Evolutionary conservation across 2,797 vertebrate species (phyloP), one percentile per base, ranked within the genome.

Genomic region (Mastacembelus armatus): DNA sequence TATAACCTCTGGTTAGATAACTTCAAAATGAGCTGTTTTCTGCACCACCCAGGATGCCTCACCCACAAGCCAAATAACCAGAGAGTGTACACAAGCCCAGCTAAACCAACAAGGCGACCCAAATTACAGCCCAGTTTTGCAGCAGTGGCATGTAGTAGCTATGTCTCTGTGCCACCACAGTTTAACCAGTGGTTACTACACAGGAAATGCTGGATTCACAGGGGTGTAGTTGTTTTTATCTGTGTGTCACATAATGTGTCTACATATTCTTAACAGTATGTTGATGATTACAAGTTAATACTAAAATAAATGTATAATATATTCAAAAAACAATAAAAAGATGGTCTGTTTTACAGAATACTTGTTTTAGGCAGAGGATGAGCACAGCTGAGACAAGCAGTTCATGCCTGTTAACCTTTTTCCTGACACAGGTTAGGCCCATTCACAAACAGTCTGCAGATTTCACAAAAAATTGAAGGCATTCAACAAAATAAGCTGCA

Each of bases 101-200:
- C 76, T 82, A 77, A 88, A 88, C 83, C 86, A 85, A 87, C 72
- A 84, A 54, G 66, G 57, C 27, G 24, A 87, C 85, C 85, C 38
- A 88, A 92, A 91, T 92, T 88, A 90, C 58, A 90, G 84, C 63
- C 70, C 78, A 62, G 77, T 55, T 36, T 61, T 50, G 47, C 76
- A 72, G 66, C 66, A 69, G 60, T 40, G 78, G 71, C 74, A 62
- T 81, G 71, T 57, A 56, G 70, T 24, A 62, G 79, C 27, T 6
- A 18, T 19, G 49, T 56, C 42, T 77, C 55, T 47, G 47, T 70
- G 62, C 33, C 68, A 75, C 74, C 22, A 15, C 51, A 65, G 43
- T 67, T 59, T 55, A 75, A 81, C 66, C 29, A 56, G 45, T 18
- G 66, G 63, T 84, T 80, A 57, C 63, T 19, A 18, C 65, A 59